Base-by-base conservation (phyloP, 1,140 invertebrate genomes). In the Drosophila seguyi region DNA sequence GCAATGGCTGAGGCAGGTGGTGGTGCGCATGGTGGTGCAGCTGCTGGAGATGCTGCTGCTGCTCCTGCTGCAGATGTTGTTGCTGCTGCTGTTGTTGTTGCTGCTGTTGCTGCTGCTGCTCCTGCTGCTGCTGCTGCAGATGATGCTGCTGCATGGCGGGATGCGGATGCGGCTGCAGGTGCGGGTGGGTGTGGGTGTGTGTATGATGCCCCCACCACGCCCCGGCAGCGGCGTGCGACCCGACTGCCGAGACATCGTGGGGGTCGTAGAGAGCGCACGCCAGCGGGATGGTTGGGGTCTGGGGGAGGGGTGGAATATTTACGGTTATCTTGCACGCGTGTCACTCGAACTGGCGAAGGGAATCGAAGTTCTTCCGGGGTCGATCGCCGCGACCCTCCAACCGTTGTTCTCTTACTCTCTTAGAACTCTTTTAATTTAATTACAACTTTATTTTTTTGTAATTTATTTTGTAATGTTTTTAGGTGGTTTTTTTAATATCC, bases 171-270 rank as follows among this genome's bases (percentile, higher is more conserved):
- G 79, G 60, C 27, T 79, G 75, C 41, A 57, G 66, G 44, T 73
- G 67, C 42, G 84, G 69, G 44, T 62, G 75, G 87, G 61, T 44
- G 83, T 80, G 75, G 81, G 81, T 91, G 87, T 87, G 87, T 72
- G 68, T 90, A 69, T 92, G 86, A 92, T 93, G 92, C 92, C 92
- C 92, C 92, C 92, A 93, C 92, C 92, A 93, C 82, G 92, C 88
- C 92, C 92, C 92, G 92, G 92, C 92, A 93, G 92, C 82, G 91
- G 91, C 91, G 92, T 93, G 92, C 90, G 92, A 93, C 92, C 91
- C 92, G 91, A 92, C 91, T 93, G 92, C 92, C 92, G 92, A 91
- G 92, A 93, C 92, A 93, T 93, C 90, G 92, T 93, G 92, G 92
- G 92, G 92, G 92, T 93, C 92, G 92, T 93, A 93, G 71, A 93